These are phyloP conservation scores for Ormia ochracea DNA, from an alignment of 2,888 invertebrate genomes.

Conservation along the genomic window DNA sequence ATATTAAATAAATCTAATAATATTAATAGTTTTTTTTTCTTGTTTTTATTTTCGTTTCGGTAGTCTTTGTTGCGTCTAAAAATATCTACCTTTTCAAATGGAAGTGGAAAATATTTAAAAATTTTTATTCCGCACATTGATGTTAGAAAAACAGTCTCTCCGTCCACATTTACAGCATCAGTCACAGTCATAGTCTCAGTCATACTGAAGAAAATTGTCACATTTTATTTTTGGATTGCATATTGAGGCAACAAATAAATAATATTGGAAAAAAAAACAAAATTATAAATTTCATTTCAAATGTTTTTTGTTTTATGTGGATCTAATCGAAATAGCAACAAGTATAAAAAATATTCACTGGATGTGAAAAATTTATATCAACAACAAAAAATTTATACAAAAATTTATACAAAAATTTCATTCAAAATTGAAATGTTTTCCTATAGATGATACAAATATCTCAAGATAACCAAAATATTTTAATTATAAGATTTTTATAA, in stretches of 20 bases:
- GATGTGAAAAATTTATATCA: not conserved
- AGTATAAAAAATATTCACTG: constrained; percentile 7
- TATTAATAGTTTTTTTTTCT: constrained; percentile 21
- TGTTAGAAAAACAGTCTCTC: constrained; percentile 13
- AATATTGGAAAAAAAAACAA: not conserved
- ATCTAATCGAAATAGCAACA: constrained; percentile 16
- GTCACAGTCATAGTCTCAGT: constrained; percentile 3
- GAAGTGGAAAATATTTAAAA: constrained; percentile 52
- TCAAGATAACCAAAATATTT: too few relatives aligned
- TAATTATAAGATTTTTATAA: too few relatives aligned
- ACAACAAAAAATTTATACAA: too few relatives aligned
- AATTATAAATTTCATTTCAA: too few relatives aligned
- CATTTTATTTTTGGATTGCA: constrained; percentile 43
- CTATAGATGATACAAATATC: too few relatives aligned
- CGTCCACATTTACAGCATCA: not conserved
- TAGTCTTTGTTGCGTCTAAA: constrained; percentile 33
- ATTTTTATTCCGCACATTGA: constrained; percentile 44
- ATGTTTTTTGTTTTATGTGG: not conserved
- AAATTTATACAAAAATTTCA: not conserved
- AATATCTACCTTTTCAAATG: constrained; percentile 45
- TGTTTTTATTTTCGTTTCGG: constrained; percentile 3
- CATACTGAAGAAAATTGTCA: constrained; percentile 29
- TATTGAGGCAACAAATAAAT: constrained; percentile 19
- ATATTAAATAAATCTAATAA: constrained; percentile 26
- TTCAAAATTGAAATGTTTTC: constrained; percentile 21